phyloP scores from a whole-genome alignment of 1,140 invertebrate genomes.

The Cydia fagiglandana region DNA sequence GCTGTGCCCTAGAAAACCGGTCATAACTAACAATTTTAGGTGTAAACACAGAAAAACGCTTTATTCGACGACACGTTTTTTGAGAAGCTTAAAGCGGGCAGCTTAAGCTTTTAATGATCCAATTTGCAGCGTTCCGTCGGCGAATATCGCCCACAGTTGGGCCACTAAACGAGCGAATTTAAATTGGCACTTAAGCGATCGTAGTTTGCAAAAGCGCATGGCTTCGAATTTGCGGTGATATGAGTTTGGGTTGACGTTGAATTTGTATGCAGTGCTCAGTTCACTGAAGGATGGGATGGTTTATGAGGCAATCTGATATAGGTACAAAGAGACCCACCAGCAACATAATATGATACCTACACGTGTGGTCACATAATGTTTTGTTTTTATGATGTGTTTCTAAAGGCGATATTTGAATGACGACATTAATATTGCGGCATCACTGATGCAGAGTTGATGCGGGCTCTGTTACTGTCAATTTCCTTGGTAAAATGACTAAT shows the following conservation, averaged over 20 bases:
- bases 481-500: too few species aligned
- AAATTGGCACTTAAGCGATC: slow-evolving; percentile 7
- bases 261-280: neutral
- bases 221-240: neutral
- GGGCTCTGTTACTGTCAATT: too few species aligned
- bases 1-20: neutral
- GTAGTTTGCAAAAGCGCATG: neutral
- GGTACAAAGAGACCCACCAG: too few species aligned
- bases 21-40: neutral
- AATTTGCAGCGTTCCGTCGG: slow-evolving; percentile 46
- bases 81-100: slow-evolving; percentile 45
- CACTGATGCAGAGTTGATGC: too few species aligned
- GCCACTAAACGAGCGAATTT: slow-evolving; percentile 35
- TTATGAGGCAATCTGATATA: neutral
- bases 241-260: neutral
- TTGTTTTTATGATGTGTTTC: too few species aligned
- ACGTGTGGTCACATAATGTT: too few species aligned
- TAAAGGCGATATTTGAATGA: too few species aligned
- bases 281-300: neutral
- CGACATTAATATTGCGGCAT: too few species aligned
- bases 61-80: slow-evolving; percentile 35
- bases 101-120: slow-evolving; percentile 51
- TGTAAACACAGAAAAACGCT: slow-evolving; percentile 27
- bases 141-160: slow-evolving; percentile 38
- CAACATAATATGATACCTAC: too few species aligned